Percentiles rank a stretch among this genome's conserved stretches.
These are phyloP conservation scores for Cataglyphis cursor DNA, from an alignment of 2,888 invertebrate genomes.

Conservation along the genomic window DNA sequence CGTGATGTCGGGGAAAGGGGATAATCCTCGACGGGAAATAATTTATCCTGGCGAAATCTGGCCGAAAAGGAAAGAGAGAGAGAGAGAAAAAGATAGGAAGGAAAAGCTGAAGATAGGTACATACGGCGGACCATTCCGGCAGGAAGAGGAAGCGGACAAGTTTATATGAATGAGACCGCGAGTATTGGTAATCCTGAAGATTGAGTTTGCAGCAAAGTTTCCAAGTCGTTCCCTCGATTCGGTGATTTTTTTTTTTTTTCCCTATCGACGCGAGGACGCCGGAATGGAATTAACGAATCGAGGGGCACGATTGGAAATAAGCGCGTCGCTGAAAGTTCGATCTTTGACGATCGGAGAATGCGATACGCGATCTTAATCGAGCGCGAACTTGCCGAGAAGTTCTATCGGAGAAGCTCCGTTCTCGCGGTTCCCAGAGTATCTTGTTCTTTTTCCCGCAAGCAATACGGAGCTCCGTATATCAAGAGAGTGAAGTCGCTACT, in stretches of 20 bases:
- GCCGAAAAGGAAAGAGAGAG: slow-evolving; percentile 22
- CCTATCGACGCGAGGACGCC: slow-evolving; percentile 16
- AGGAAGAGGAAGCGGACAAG: slow-evolving; percentile 60
- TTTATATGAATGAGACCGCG: slow-evolving; percentile 72
- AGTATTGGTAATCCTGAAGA: slow-evolving; percentile 67
- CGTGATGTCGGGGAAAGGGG: slow-evolving; percentile 50
- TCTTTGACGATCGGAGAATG: slow-evolving; percentile 48
- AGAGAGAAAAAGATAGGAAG: slow-evolving; percentile 14
- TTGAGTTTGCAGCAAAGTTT: slow-evolving; percentile 59
- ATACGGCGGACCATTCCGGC: slow-evolving; percentile 30
- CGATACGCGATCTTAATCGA: slow-evolving; percentile 56
- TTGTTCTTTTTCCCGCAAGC: slow-evolving; percentile 3
- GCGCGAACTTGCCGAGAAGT: slow-evolving; percentile 41
- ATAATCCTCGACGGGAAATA: slow-evolving; percentile 73
- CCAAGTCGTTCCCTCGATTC: slow-evolving; percentile 34
- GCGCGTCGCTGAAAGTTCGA: slow-evolving; percentile 47
- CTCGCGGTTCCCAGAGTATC: slow-evolving; percentile 15
- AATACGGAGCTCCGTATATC: background rate
- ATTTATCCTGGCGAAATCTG: slow-evolving; percentile 75
- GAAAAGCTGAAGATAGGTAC: slow-evolving; percentile 12
- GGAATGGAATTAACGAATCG: slow-evolving; percentile 54
- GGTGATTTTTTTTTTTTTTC: slow-evolving; percentile 31
- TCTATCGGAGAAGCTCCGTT: slow-evolving; percentile 25
- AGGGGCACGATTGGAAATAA: slow-evolving; percentile 20
- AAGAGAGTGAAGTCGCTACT: background rate